Base-by-base conservation (phyloP, 2,888 invertebrate species). In the Pachydiplax longipennis region DNA sequence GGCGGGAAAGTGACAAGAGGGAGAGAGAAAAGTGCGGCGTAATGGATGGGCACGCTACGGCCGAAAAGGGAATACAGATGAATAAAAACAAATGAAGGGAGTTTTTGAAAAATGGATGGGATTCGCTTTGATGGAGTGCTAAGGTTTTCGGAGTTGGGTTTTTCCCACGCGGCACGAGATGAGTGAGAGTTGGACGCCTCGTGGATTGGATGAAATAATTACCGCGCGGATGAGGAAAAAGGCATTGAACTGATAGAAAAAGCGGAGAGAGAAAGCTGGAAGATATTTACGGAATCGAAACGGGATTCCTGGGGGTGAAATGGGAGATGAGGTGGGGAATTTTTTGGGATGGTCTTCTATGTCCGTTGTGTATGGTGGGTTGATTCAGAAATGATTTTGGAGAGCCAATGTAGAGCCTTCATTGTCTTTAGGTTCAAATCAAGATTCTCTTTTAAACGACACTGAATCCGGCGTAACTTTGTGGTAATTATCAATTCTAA, bases 41-140 rank as follows among this genome's bases (percentile, higher is more conserved):
- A 87, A 87, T 61, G 65, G 87, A 87, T 87, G 87, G 58, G 83
- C 58, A 12, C 83, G 58, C 31, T 35, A 35, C 31, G 65, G 65
- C 37, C n/a, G 87, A 61, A 87, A 83, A 61, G 65, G 87, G 61
- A 61, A 87, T 31, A 87, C 87, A 61, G 87, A 87, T 87, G 87
- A 87, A 87, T 87, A 87, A 87, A 87, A 87, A 37, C 87, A 87
- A 87, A 61, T 65, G 87, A 87, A 87, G 37, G 61, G 65, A 61
- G 58, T 87, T 87, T 65, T 87, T 87, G 61, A 35, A 61, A 87
- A 87, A 87, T 87, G 87, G 87, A 87, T 87, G 87, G 87, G 65
- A 61, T 61, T 37, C 87, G 61, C 87, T 87, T 87, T 87, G 87
- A 87, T 87, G 87, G 87, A 87, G 87, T 87, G 87, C 37, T 87